Percentiles rank a stretch among this genome's conserved stretches.
Conservation (phyloP, 2,888 invertebrate species). For the Coelinius sp. region DNA sequence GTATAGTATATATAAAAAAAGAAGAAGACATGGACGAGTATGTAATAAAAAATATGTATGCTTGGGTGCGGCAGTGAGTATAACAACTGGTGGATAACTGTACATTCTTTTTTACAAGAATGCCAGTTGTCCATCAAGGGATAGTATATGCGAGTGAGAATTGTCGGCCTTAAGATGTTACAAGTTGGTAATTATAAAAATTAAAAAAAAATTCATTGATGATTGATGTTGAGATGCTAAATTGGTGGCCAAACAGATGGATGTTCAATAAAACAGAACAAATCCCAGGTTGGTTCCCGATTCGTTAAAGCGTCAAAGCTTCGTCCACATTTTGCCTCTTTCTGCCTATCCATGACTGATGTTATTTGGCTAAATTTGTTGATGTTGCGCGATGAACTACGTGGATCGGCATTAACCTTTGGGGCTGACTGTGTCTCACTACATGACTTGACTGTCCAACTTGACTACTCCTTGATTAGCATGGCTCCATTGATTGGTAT, state of each 20-base stretch:
- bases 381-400: conserved; percentile 30
- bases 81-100: conserved; percentile 65
- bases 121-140: conserved; percentile 46
- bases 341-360: conserved; percentile 34
- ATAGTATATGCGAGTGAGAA: conserved; percentile 54
- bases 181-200: conserved; percentile 44
- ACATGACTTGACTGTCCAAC: conserved; percentile 55
- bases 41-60: conserved; percentile 68
- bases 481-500: conserved; percentile 54
- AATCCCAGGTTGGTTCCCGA: conserved; percentile 55
- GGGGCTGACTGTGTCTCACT: conserved; percentile 49
- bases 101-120: conserved; percentile 36
- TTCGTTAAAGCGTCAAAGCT: conserved; percentile 60
- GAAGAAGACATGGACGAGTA: conserved; percentile 62
- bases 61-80: conserved; percentile 69
- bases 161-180: conserved; percentile 46
- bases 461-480: conserved; percentile 52
- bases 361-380: conserved; percentile 35
- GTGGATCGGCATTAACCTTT: conserved; percentile 35
- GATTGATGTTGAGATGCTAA: conserved; percentile 44
- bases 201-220: conserved; percentile 40
- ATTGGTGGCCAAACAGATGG: conserved; percentile 57
- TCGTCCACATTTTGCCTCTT: conserved; percentile 50
- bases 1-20: conserved; percentile 58
- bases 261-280: conserved; percentile 64